phyloP scores from a whole-genome alignment of 2,797 vertebrate genomes.

The Enteromius argenteus region DNA sequence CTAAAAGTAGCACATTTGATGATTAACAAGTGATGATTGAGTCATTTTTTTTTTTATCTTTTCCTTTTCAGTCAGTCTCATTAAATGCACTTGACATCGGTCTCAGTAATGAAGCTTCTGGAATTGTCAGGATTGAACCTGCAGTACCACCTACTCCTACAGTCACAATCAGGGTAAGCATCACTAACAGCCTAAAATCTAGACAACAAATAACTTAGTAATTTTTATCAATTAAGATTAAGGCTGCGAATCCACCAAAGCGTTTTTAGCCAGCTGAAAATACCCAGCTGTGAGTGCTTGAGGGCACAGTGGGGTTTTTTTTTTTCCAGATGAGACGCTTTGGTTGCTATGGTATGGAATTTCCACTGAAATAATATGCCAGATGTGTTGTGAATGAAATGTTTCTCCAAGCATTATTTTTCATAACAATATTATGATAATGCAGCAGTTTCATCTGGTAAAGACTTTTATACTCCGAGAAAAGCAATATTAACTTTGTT shows the following conservation, averaged over 20 bases:
- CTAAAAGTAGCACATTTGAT: constrained; percentile 7
- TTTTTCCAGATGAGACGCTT: background rate
- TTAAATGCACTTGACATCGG: constrained; percentile 88
- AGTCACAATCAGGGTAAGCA: constrained; percentile 91
- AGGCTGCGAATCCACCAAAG: background rate
- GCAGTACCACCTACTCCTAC: constrained; percentile 81
- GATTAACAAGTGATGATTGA: background rate
- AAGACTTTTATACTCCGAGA: background rate
- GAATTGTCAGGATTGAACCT: constrained; percentile 81
- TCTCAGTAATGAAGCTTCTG: constrained; percentile 82
- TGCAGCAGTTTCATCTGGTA: background rate
- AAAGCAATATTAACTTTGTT: no score
- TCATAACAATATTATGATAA: background rate
- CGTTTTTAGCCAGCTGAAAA: background rate
- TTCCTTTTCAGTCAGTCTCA: constrained; percentile 84
- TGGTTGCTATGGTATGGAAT: background rate
- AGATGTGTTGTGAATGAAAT: background rate
- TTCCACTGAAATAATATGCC: background rate
- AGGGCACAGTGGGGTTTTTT: background rate
- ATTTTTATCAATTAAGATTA: background rate
- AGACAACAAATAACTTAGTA: background rate
- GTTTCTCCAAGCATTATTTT: background rate
- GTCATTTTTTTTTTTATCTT: constrained; percentile 7
- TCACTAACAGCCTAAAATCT: background rate
- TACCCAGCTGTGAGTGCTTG: background rate